Base-by-base conservation (phyloP, 2,797 vertebrate genomes). In the Stomatorhinus walkeri region DNA sequence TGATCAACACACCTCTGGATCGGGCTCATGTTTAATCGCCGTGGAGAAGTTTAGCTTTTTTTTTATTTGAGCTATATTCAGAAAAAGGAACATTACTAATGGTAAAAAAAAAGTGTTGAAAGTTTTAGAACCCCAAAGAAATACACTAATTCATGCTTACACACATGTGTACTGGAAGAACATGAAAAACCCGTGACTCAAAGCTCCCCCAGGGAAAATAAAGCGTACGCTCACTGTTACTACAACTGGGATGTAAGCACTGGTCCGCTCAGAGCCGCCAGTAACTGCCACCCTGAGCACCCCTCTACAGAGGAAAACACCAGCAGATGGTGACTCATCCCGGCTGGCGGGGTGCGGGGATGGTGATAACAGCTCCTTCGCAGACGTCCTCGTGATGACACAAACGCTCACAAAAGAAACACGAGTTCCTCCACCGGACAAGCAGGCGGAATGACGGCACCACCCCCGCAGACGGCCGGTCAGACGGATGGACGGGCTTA, bases 371-470 rank as follows among this genome's bases (percentile, higher is more conserved):
- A 2, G 43, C 32, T 40, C 36, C n/a, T 22, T 22, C 5, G 79
- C 89, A 81, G 83, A 12, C 6, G 46, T 87, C 87, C 46, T 51
- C 72, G 16, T 40, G 6, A 87, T 40, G n/a, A 52, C 81, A 89
- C 79, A 68, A 88, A 16, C 79, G 79, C 1, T 52, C 43, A 51
- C 72, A 88, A 88, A 68, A 84, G 19, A 32, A 36, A 85, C 89
- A 76, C 72, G 64, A 89, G 84, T 59, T 49, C 56, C 46, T 84
- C 86, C 22, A 40, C 22, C 4, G n/a, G 14, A 52, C 12, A 12
- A 32, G 46, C 52, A 59, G 76, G 24, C 24, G 59, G 84, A 16
- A 36, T 9, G 46, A 59, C 19, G 48, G 43, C 85, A 22, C 4
- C 10, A 76, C 81, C 61, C 4, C 76, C 4, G 1, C 36, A 14